Evolutionary conservation across 2,888 invertebrate genomes (phyloP).

Genomic region (Athripsodes cinereus): DNA sequence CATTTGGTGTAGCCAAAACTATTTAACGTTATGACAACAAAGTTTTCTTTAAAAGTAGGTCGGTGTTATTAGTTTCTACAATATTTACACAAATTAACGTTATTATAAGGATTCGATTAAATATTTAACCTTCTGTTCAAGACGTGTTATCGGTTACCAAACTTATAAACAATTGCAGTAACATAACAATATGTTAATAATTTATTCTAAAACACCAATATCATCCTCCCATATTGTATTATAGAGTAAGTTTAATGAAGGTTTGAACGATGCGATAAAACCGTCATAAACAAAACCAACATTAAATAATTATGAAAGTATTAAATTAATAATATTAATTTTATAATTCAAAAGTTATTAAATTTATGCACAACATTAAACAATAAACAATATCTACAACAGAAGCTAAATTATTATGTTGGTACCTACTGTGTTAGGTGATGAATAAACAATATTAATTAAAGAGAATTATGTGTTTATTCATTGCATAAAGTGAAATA

Average conservation of each 20-base stretch:
- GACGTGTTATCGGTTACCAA: background rate
- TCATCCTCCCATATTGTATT: background rate
- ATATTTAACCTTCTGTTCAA: background rate
- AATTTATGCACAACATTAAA: background rate
- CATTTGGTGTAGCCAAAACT: too few species aligned
- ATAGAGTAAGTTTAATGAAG: background rate
- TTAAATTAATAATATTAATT: background rate
- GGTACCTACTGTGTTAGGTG: background rate
- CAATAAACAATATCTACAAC: background rate
- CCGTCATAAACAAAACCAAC: background rate
- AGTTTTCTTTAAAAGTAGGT: background rate
- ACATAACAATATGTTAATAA: background rate
- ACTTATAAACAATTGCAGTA: background rate
- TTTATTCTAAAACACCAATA: background rate
- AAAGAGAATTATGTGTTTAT: too few species aligned
- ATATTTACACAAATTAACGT: background rate
- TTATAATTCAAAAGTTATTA: background rate
- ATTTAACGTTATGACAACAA: too few species aligned
- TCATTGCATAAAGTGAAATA: too few species aligned
- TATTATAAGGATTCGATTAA: background rate
- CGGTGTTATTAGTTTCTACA: too few species aligned
- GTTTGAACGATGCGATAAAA: background rate
- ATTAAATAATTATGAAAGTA: background rate
- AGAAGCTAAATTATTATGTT: background rate
- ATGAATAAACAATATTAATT: background rate